Conservation (phyloP, 2,888 invertebrate species). For the Syritta pipiens region DNA sequence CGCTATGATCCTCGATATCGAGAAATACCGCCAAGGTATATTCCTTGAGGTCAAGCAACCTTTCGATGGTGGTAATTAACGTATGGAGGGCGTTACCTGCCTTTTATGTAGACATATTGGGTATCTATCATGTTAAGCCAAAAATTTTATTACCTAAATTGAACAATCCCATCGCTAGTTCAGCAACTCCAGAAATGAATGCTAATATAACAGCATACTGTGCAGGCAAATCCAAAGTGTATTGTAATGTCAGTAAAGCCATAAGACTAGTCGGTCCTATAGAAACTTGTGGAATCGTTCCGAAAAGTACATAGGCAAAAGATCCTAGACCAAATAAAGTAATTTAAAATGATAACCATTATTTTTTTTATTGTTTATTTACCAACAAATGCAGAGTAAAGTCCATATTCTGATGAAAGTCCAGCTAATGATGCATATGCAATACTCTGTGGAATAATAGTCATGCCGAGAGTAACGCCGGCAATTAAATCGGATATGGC, state of each 20-base stretch:
- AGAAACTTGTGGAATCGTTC: slow-evolving; percentile 91
- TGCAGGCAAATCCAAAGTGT: slow-evolving; percentile 84
- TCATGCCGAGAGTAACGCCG: slow-evolving; percentile 92
- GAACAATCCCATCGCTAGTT: slow-evolving; percentile 89
- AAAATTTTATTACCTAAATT: slow-evolving; percentile 83
- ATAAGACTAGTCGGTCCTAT: slow-evolving; percentile 97
- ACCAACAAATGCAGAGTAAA: slow-evolving; percentile 95
- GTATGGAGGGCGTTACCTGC: too few relatives aligned
- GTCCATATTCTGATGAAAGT: slow-evolving; percentile 92
- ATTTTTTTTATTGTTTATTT: slow-evolving; percentile 48
- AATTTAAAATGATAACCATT: background rate
- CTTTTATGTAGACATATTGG: too few relatives aligned
- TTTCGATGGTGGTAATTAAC: too few relatives aligned
- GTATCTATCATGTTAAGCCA: too few relatives aligned
- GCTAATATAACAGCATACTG: slow-evolving; percentile 88
- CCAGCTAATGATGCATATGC: slow-evolving; percentile 93
- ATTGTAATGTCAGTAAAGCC: slow-evolving; percentile 90
- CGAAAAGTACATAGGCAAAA: slow-evolving; percentile 92
- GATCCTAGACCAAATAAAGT: slow-evolving; percentile 81
- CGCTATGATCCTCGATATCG: too few relatives aligned
- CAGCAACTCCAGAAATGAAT: slow-evolving; percentile 88
- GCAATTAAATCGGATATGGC: slow-evolving; percentile 91
- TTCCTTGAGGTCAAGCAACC: too few relatives aligned
- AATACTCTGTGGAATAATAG: slow-evolving; percentile 95
- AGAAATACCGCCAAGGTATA: too few relatives aligned